phyloP scores from a whole-genome alignment of 2,888 invertebrate genomes.

The Xylophagus ater region DNA sequence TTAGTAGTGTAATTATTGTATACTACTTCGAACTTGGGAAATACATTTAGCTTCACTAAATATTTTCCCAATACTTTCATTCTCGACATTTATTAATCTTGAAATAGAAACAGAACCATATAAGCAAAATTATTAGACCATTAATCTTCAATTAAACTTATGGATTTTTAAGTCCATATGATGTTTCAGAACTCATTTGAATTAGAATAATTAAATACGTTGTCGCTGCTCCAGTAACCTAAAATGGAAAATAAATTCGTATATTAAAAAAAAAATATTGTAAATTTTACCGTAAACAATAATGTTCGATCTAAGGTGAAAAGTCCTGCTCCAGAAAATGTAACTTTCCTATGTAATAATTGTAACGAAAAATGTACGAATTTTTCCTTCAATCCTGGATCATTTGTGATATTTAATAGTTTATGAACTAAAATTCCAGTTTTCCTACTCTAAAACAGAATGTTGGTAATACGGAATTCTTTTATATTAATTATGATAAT shows the following conservation, averaged over 20 bases:
- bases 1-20: too few species aligned
- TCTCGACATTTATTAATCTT: too few species aligned
- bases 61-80: too few species aligned
- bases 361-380: conserved; percentile 37
- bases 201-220: conserved; percentile 38
- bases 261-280: neutral
- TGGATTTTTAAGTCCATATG: neutral
- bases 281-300: conserved; percentile 32
- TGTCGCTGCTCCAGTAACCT: conserved; percentile 38
- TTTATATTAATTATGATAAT: too few species aligned
- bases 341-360: conserved; percentile 35
- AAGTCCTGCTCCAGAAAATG: conserved; percentile 37
- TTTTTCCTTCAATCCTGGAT: conserved; percentile 31
- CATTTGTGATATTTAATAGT: conserved; percentile 31
- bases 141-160: too few species aligned
- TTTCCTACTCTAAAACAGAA: conserved; percentile 35
- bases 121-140: too few species aligned
- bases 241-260: conserved; percentile 9
- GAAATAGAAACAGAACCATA: too few species aligned
- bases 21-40: too few species aligned
- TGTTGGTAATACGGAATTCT: too few species aligned
- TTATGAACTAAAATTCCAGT: conserved; percentile 35
- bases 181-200: conserved; percentile 30
- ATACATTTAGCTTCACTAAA: too few species aligned
- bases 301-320: conserved; percentile 38